Evolutionary conservation across 2,113 vertebrate genomes (phyloP), one percentile per base, ranked within the genome.

Genomic region (Panthera leo): DNA sequence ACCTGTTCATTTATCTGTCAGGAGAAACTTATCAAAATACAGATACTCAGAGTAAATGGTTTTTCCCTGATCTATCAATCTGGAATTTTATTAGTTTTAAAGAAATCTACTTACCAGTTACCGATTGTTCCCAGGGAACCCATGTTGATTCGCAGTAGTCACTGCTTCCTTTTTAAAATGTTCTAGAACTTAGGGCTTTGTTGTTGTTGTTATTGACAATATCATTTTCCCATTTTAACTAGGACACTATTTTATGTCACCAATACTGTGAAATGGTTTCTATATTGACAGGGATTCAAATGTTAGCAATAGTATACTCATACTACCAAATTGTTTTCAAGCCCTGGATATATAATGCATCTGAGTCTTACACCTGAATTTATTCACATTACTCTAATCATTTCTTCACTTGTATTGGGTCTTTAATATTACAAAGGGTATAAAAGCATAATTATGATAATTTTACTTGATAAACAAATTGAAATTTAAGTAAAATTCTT

Each of bases 401-500:
- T 68, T 51, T 94, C 5, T 65, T 96, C n/a, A 92, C 8, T 73
- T 78, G 27, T 7, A 13, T 86, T 87, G 39, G 4, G 31, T 5
- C 25, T 89, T 89, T 73, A 79, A 87, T 48, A 89, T 36, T 68
- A 16, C 85, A 97, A 85, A 83, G 3, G 6, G 18, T n/a, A 70
- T 51, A 75, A 87, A 51, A 75, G 2, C 29, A 94, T 86, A 97
- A 48, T 91, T 97, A 71, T 80, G 31, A 70, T 86, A 5, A 85
- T 82, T 93, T 94, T 42, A 86, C 11, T 75, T 96, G 61, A 78
- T 85, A 94, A 94, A 92, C 42, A 95, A 89, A 88, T n/a, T 82
- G 6, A 85, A 86, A 84, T 89, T 75, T 89, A 91, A 89, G 87
- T 89, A 75, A 92, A 90, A 75, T 79, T 79, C 25, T 53, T 92